Evolutionary conservation across 1,140 invertebrate genomes (phyloP).

Genomic region (Antheraea mylitta): DNA sequence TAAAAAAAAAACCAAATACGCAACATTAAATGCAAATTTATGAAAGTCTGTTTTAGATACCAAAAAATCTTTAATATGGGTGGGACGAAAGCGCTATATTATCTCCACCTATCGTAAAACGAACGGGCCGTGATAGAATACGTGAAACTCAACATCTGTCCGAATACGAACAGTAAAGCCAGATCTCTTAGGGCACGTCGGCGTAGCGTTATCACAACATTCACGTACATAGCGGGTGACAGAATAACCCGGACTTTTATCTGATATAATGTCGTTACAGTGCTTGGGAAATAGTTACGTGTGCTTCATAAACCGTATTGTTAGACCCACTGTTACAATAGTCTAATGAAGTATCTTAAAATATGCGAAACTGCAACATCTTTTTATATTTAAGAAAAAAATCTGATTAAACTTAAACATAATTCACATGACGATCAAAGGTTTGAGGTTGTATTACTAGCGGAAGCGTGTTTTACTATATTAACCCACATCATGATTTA

Average conservation of each 20-base stretch:
- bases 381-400: too few species aligned
- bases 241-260: conserved; percentile 7
- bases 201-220: neutral
- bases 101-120: neutral
- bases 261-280: conserved; percentile 2
- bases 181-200: conserved; percentile 1
- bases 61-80: too few species aligned
- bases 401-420: too few species aligned
- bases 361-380: too few species aligned
- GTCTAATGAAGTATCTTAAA: neutral
- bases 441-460: too few species aligned
- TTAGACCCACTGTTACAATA: neutral
- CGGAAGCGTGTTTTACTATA: too few species aligned
- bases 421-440: too few species aligned
- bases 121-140: neutral
- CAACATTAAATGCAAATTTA: too few species aligned
- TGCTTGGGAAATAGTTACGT: conserved; percentile 9
- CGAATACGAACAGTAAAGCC: neutral
- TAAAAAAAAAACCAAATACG: too few species aligned
- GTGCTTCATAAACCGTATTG: neutral
- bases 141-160: conserved; percentile 4
- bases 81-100: neutral
- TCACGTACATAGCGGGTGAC: conserved; percentile 4
- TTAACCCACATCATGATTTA: too few species aligned
- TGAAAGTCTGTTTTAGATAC: too few species aligned